phyloP scores from a whole-genome alignment of 2,797 vertebrate genomes.

The Cheirogaleus major region DNA sequence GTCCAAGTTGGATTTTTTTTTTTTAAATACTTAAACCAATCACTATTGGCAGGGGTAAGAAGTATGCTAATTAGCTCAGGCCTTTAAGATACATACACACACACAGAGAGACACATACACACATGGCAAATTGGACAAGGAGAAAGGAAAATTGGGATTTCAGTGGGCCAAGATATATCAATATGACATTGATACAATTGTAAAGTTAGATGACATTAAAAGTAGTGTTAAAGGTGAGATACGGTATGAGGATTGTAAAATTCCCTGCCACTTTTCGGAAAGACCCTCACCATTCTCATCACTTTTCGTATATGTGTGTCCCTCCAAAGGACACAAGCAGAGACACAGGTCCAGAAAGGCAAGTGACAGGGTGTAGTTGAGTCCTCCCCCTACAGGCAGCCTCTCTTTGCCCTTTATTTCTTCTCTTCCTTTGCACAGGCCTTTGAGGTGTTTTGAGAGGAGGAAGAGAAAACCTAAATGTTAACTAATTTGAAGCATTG shows the following conservation, averaged over 20 bases:
- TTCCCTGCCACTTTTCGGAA: conserved; percentile 1
- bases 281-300: neutral
- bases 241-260: neutral
- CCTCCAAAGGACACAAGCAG: neutral
- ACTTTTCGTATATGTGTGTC: neutral
- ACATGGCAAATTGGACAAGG: neutral
- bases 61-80: neutral
- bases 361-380: neutral
- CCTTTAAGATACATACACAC: neutral
- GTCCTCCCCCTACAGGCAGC: neutral
- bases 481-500: neutral
- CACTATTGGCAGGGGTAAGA: neutral
- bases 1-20: neutral
- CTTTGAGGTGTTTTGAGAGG: neutral
- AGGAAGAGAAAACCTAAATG: neutral
- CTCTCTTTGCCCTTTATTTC: neutral
- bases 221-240: neutral
- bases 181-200: neutral
- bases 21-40: neutral
- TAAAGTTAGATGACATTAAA: neutral
- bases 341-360: neutral
- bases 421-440: neutral
- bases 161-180: neutral
- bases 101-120: neutral
- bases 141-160: neutral